Evolutionary conservation across 2,888 invertebrate genomes (phyloP), one percentile per base, ranked within the genome.

Genomic region (Chironomus riparius): DNA sequence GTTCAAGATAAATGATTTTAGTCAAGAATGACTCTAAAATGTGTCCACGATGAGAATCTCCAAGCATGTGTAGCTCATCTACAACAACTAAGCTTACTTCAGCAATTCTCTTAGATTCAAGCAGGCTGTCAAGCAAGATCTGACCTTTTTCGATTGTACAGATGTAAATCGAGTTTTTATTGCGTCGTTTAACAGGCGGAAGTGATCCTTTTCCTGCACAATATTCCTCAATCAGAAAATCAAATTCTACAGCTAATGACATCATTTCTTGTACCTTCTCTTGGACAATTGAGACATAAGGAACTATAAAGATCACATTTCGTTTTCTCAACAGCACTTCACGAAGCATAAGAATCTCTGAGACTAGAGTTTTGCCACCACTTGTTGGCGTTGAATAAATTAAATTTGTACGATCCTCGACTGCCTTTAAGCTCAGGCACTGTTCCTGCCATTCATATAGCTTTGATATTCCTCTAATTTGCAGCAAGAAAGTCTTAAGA

Each of bases 401-500:
- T 68, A 98, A 86, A 85, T 98, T 98, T 78, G 86, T 87, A 56
- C 91, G 88, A 12, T 88, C 83, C 77, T 86, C 85, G 24, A 96
- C 86, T 2, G 93, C 91, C n/a, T 89, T 87, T 50, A 95, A 85
- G 77, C 88, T 89, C 4, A 98, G 85, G 82, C 97, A 98, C 84
- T 97, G 94, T 79, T 92, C 88, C 85, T 98, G 98, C 98, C 98
- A 98, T 79, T 93, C 97, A 87, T 96, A 96, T 78, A 97, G 87
- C 78, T 88, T 87, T 24, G 88, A 87, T 78, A 97, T 95, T 78
- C 92, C 92, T 81, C 93, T 91, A 79, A 90, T 89, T 77, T 38
- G 7, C 10, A 38, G 2, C 10, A 38, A 38, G 10, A 38, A 38
- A 2, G 7, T 7, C 4, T 38, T 38, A 1, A 10, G 38, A 38